Evolutionary conservation across 1,140 invertebrate species (phyloP), one percentile per base, ranked within the genome.

Genomic region (Cephus cinctus): DNA sequence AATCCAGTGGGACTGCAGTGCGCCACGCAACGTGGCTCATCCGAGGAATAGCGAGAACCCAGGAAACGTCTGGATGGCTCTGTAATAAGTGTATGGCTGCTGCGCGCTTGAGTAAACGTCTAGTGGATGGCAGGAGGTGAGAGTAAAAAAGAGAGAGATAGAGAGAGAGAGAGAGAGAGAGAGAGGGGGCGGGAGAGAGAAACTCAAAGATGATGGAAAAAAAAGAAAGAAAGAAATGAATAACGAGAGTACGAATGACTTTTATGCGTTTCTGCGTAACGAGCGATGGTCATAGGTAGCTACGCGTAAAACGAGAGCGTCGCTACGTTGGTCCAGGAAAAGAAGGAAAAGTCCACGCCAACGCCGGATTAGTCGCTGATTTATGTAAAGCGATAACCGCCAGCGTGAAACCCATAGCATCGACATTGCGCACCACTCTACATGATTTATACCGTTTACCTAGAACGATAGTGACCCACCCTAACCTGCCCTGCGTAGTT

Each of bases 321-420:
- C 25, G 25, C 25, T 27, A 27, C n/a, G n/a, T 27, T 27, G 25
- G 6, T 6, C n/a, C 25, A 14, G 34, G 6, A 8, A 36, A 36
- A 36, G 15, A 15, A 36, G 34, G 34, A 50, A 34, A 41, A 11
- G 19, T 52, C 25, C 19, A 45, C 23, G 48, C 47, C 39, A 52
- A 46, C 31, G 47, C 39, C 30, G 55, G 57, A 57, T 64, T 64
- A 64, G 52, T 52, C 50, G 49, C 23, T 60, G 57, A 65, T 65
- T 65, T 62, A 65, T 57, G 59, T 45, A 46, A 23, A 56, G 42
- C 58, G 61, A 63, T 63, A 63, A 63, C 59, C 42, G 50, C 47
- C 34, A 34, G 36, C 43, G 32, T 41, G 53, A 47, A 43, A 49
- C 35, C 43, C 30, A 50, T 23, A 45, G 20, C 32, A 34, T 16